These are phyloP conservation scores for Rhabdomys pumilio DNA, from an alignment of 2,797 vertebrate genomes.

Conservation along the genomic window DNA sequence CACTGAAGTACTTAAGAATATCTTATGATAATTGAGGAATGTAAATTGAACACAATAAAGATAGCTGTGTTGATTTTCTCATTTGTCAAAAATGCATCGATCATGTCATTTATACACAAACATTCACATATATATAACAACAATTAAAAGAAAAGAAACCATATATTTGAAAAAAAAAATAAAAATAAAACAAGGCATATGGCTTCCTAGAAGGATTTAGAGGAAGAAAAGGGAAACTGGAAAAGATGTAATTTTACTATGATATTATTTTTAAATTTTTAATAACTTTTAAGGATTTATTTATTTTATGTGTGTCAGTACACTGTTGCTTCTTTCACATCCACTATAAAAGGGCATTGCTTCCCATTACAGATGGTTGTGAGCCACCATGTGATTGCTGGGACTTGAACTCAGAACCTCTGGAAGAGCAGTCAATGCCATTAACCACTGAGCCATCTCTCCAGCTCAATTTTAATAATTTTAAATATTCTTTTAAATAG, in stretches of 20 bases:
- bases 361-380: too few species aligned
- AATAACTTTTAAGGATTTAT: neutral
- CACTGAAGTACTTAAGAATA: neutral
- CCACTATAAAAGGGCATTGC: too few species aligned
- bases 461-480: neutral
- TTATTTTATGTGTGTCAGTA: too few species aligned
- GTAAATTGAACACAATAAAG: neutral
- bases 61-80: neutral
- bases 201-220: neutral
- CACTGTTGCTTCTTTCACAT: too few species aligned
- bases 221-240: neutral
- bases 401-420: too few species aligned
- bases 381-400: too few species aligned
- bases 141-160: neutral
- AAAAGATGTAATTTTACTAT: neutral
- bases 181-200: fast-evolving
- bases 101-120: neutral
- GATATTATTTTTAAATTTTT: neutral
- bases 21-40: neutral
- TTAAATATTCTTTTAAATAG: neutral
- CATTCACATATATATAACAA: too few species aligned
- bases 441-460: too few species aligned
- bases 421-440: too few species aligned
- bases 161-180: neutral
- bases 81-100: neutral